phyloP scores from a whole-genome alignment of 2,888 invertebrate species.

The Tipula vernalis region DNA sequence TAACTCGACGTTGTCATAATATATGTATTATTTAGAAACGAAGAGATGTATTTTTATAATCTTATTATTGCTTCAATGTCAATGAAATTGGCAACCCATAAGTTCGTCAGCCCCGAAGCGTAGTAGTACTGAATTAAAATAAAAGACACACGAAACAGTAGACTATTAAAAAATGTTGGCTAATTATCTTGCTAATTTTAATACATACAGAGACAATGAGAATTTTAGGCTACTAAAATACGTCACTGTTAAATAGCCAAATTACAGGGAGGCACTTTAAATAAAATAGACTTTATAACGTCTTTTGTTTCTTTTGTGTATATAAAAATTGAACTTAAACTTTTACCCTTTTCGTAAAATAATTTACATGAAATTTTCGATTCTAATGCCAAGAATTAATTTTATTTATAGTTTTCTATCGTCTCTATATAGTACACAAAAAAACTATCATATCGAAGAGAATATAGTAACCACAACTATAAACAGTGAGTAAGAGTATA shows the following conservation, averaged over 20 bases:
- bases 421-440: not conserved
- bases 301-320: not conserved
- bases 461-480: not conserved
- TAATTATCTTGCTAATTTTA: not conserved
- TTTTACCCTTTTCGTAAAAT: not conserved
- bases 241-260: too few relatives aligned
- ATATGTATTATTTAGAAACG: not conserved
- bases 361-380: not conserved
- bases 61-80: not conserved
- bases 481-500: not conserved
- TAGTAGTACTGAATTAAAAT: not conserved
- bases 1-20: too few relatives aligned
- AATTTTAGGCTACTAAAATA: too few relatives aligned
- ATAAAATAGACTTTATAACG: not conserved
- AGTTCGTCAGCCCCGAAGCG: not conserved
- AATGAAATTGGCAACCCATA: not conserved
- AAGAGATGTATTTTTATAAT: not conserved
- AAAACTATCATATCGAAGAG: not conserved
- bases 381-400: conserved; percentile 4
- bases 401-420: conserved; percentile 4
- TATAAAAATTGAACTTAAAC: not conserved
- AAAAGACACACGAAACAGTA: not conserved
- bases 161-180: not conserved
- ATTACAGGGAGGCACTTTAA: not conserved
- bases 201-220: not conserved